phyloP scores from a whole-genome alignment of 1,140 invertebrate genomes.

The Drosophila bocqueti region DNA sequence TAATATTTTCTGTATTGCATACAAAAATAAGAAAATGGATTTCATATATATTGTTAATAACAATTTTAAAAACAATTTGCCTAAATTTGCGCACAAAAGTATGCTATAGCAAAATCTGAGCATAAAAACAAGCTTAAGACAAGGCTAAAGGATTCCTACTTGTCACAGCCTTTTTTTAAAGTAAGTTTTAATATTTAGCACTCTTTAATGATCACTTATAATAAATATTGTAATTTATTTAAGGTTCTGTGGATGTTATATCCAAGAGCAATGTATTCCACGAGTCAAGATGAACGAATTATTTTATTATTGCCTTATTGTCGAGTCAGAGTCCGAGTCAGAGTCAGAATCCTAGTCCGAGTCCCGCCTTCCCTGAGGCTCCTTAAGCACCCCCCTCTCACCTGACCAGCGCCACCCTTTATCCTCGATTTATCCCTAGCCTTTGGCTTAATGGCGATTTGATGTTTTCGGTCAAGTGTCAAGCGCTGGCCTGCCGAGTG shows the following conservation, averaged over 20 bases:
- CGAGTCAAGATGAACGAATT: neutral
- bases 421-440: slow-evolving; percentile 23
- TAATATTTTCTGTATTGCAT: too few species aligned
- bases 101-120: neutral
- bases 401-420: neutral
- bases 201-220: neutral
- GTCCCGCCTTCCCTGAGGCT: neutral
- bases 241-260: neutral
- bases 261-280: neutral
- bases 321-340: neutral
- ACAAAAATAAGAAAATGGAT: too few species aligned
- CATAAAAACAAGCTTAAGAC: neutral
- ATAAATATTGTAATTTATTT: neutral
- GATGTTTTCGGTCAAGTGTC: slow-evolving; percentile 56
- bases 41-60: too few species aligned
- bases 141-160: too few species aligned
- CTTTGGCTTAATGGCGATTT: slow-evolving; percentile 53
- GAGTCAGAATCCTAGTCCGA: neutral
- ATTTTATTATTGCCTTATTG: neutral
- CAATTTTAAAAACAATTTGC: too few species aligned
- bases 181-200: neutral
- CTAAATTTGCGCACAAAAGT: neutral
- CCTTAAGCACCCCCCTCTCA: too few species aligned
- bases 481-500: slow-evolving; percentile 28
- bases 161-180: neutral